phyloP scores from a whole-genome alignment of 2,797 vertebrate species.

The Rhinatrema bivittatum region DNA sequence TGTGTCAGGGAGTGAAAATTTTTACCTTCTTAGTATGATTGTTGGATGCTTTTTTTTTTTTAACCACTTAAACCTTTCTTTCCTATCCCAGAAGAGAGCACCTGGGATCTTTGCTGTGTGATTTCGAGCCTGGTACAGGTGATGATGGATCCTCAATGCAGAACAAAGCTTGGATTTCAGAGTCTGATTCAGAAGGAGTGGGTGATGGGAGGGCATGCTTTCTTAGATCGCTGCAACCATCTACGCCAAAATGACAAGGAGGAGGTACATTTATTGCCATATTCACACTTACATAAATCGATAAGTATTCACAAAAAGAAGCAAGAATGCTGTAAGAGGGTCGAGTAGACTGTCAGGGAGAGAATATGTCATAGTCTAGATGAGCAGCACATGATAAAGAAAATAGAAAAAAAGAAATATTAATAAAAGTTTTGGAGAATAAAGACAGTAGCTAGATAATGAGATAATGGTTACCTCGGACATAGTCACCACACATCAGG shows the following conservation, averaged over 20 bases:
- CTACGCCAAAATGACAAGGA: slow-evolving; percentile 71
- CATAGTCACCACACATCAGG: too few species aligned
- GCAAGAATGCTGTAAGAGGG: too few species aligned
- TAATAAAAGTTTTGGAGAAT: too few species aligned
- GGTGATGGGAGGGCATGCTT: slow-evolving; percentile 70
- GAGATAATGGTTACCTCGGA: too few species aligned
- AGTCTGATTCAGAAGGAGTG: slow-evolving; percentile 83
- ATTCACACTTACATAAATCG: not conserved
- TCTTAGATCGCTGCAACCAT: slow-evolving; percentile 79
- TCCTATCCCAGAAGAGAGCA: slow-evolving; percentile 47
- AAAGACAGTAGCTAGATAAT: too few species aligned
- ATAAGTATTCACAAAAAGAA: not conserved
- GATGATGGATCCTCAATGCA: slow-evolving; percentile 77
- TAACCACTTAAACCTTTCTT: slow-evolving; percentile 4
- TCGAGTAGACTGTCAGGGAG: not conserved
- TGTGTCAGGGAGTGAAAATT: too few species aligned
- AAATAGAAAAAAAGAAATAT: too few species aligned
- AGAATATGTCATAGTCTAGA: too few species aligned
- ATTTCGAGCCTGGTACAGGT: slow-evolving; percentile 77
- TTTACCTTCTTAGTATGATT: too few species aligned
- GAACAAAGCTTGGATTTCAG: slow-evolving; percentile 75
- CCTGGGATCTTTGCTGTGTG: slow-evolving; percentile 73
- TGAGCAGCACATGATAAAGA: too few species aligned
- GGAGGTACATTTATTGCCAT: slow-evolving; percentile 49
- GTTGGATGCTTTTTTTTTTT: too few species aligned